Base-by-base conservation (phyloP, 2,888 invertebrate species). In the Hydroisotoma schaefferi region DNA sequence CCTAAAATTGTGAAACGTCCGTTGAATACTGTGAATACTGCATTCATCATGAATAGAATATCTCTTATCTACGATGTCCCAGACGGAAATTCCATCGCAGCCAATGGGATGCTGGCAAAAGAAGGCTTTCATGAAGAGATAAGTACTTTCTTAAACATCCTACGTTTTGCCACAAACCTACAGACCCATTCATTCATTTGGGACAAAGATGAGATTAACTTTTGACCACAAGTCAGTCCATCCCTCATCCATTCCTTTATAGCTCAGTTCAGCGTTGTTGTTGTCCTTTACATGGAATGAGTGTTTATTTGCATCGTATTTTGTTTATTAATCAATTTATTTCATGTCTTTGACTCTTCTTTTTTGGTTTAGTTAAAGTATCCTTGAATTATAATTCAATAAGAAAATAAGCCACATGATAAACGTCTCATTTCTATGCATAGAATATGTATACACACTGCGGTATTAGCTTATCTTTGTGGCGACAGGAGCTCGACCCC, bases 141-240 rank as follows among this genome's bases (percentile, higher is more conserved):
- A 49, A 25, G 49, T 12, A 12, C 40, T 49, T 49, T 18, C 8
- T 43, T 15, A 12, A n/a, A 26, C 26, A 26, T 25, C 49, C 46
- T 46, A 12, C 46, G n/a, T 46, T 22, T 15, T 46, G 26, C 20
- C 23, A 25, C 18, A 6, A 28, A 27, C 49, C 49, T 28, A 49
- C 28, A 49, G 49, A 49, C 49, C 49, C 28, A 49, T 49, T 49
- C 49, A 49, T 15, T 28, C n/a, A 33, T 46, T 46, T 40, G 15
- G 15, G n/a, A 40, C 40, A 40, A 15, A 40, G 40, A 8, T 15
- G 15, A 10, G 8, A 33, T 33, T 33, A 10, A 33, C 15, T 15
- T 10, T 10, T 10, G 33, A 8, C 33, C 20, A 15, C 20, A 40
- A n/a, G n/a, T n/a, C n/a, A n/a, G n/a, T n/a, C n/a, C n/a, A n/a